Percentiles rank a stretch among this genome's conserved stretches.
These are phyloP conservation scores for Solenopsis invicta DNA, from an alignment of 1,140 invertebrate genomes.

Conservation along the genomic window DNA sequence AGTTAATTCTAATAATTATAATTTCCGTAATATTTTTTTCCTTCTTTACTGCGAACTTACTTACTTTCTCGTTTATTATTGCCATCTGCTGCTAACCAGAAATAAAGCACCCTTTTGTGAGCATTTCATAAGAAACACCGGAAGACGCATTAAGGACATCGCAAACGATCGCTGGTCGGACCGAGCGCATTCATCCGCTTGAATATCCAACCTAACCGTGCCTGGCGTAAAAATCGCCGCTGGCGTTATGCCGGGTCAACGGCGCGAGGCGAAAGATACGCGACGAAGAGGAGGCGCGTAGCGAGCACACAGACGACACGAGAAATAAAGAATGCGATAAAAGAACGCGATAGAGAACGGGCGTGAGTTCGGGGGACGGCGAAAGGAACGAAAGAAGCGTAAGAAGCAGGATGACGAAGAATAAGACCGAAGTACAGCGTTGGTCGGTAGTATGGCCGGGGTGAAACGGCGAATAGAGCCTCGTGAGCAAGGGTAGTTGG, in stretches of 20 bases:
- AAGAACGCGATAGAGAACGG: constrained; percentile 34
- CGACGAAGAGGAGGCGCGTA: constrained; percentile 17
- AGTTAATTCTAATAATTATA: constrained; percentile 5
- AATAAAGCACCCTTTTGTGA: not conserved
- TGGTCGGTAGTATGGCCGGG: constrained; percentile 19
- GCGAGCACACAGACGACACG: constrained; percentile 24
- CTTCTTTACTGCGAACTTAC: not conserved
- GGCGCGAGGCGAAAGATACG: constrained; percentile 43
- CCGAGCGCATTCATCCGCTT: constrained; percentile 41
- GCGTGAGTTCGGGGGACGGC: not conserved
- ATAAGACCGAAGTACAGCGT: constrained; percentile 54
- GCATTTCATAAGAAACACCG: not conserved
- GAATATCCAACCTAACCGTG: constrained; percentile 44
- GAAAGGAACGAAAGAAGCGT: constrained; percentile 7
- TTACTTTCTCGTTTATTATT: not conserved
- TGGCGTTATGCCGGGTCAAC: constrained; percentile 57
- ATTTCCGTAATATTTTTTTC: not conserved
- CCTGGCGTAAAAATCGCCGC: constrained; percentile 42
- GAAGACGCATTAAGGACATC: constrained; percentile 27
- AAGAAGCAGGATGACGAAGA: constrained; percentile 45
- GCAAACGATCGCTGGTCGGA: constrained; percentile 1
- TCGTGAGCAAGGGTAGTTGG: constrained; percentile 3
- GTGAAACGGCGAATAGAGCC: constrained; percentile 58
- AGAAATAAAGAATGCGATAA: constrained; percentile 60
- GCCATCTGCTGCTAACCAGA: not conserved